Percentiles rank a stretch among this genome's conserved stretches.
Evolutionary conservation across 1,140 invertebrate genomes (phyloP).

Genomic region (Teleogryllus occipitalis): DNA sequence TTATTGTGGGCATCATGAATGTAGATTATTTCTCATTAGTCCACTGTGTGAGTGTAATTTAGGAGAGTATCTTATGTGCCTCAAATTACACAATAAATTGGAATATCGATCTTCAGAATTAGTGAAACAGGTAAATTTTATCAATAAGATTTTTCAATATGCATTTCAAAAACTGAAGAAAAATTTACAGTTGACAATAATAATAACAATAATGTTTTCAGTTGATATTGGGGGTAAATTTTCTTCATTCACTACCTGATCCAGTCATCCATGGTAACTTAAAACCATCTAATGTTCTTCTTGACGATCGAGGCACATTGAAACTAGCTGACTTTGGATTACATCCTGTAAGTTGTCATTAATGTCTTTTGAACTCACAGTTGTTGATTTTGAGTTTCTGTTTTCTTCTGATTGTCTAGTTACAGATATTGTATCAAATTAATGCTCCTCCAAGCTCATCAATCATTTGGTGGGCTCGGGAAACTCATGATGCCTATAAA

Average conservation of each 20-base stretch:
- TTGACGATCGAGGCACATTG: conserved; percentile 32
- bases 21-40: conserved; percentile 30
- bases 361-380: not conserved
- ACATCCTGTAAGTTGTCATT: conserved; percentile 29
- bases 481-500: conserved; percentile 31
- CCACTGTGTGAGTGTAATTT: conserved; percentile 35
- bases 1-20: conserved; percentile 29
- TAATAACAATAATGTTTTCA: conserved; percentile 21
- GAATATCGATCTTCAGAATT: not conserved
- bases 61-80: conserved; percentile 31
- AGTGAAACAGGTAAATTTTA: conserved; percentile 3
- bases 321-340: conserved; percentile 37
- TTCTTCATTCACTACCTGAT: conserved; percentile 30
- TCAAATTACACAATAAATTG: conserved; percentile 21
- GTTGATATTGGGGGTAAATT: conserved; percentile 33
- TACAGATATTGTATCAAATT: conserved; percentile 30
- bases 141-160: no score
- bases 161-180: no score
- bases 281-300: conserved; percentile 36
- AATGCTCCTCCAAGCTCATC: conserved; percentile 31
- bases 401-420: not conserved
- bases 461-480: conserved; percentile 35
- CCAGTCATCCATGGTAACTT: conserved; percentile 38
- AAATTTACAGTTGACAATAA: no score
- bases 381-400: not conserved